phyloP scores from a whole-genome alignment of 2,888 invertebrate species.

The Tiliacea citrago region DNA sequence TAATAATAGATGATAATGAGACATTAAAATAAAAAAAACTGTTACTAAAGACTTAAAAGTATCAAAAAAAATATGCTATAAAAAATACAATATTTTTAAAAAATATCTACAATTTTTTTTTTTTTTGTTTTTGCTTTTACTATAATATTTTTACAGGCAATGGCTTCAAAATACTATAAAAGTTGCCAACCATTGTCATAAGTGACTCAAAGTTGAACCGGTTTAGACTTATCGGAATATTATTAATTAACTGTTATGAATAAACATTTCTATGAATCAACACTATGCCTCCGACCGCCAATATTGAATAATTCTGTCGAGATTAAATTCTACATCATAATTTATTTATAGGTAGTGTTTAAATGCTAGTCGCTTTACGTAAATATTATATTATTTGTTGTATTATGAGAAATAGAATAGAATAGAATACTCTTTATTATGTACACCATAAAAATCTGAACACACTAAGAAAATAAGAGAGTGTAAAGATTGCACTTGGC shows the following conservation, averaged over 20 bases:
- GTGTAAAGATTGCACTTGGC: neutral
- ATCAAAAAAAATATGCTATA: too few relatives aligned
- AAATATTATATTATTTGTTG: neutral
- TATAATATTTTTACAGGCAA: too few relatives aligned
- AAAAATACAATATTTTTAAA: too few relatives aligned
- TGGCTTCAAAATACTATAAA: too few relatives aligned
- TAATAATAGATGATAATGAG: too few relatives aligned
- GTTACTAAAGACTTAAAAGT: too few relatives aligned
- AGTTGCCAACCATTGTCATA: neutral
- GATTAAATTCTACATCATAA: conserved; percentile 43
- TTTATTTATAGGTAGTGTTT: conserved; percentile 40
- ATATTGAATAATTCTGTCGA: conserved; percentile 33
- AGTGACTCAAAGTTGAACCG: conserved; percentile 54
- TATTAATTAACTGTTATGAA: conserved; percentile 46
- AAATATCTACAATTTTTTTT: too few relatives aligned
- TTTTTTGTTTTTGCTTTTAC: too few relatives aligned
- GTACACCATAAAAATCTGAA: too few relatives aligned
- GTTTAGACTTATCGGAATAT: conserved; percentile 49
- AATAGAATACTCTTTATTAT: too few relatives aligned
- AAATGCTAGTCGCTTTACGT: conserved; percentile 32
- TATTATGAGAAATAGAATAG: too few relatives aligned
- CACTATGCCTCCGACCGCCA: neutral
- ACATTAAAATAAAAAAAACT: too few relatives aligned
- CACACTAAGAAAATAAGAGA: neutral
- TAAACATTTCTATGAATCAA: conserved; percentile 53